Percentiles rank a stretch among this genome's conserved stretches.
phyloP scores from a whole-genome alignment of 2,113 vertebrate species.

The Columba janthina region DNA sequence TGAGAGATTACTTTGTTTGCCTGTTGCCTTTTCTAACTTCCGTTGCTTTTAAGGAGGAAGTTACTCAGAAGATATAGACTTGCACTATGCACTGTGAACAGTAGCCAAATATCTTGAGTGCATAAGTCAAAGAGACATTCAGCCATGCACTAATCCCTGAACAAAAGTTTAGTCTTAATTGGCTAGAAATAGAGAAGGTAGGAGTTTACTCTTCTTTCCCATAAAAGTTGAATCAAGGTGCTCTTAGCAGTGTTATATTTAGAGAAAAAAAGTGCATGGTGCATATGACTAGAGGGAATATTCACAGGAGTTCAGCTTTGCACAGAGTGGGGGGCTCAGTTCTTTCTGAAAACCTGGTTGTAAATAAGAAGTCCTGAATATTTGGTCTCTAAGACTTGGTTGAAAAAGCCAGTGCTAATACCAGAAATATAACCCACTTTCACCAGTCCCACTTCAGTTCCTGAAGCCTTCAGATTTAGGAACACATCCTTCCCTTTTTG shows the following conservation, averaged over 20 bases:
- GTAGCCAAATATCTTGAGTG: background rate
- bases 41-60: background rate
- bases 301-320: background rate
- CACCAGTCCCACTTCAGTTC: background rate
- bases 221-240: background rate
- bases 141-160: background rate
- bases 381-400: background rate
- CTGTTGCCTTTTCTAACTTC: background rate
- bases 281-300: background rate
- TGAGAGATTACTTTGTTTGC: background rate
- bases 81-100: background rate
- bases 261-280: fast-evolving
- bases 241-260: background rate
- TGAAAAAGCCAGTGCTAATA: background rate
- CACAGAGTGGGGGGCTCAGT: background rate
- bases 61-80: background rate
- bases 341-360: background rate
- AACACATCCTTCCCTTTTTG: fast-evolving
- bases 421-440: background rate
- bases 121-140: background rate
- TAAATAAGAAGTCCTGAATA: background rate
- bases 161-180: background rate
- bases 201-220: background rate
- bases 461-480: background rate
- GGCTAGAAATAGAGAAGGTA: background rate